Base-by-base conservation (phyloP, 30 jellyfish, hydroid and myxozoan genomes). In the Aurelia aurita complex sp. Pacific region DNA sequence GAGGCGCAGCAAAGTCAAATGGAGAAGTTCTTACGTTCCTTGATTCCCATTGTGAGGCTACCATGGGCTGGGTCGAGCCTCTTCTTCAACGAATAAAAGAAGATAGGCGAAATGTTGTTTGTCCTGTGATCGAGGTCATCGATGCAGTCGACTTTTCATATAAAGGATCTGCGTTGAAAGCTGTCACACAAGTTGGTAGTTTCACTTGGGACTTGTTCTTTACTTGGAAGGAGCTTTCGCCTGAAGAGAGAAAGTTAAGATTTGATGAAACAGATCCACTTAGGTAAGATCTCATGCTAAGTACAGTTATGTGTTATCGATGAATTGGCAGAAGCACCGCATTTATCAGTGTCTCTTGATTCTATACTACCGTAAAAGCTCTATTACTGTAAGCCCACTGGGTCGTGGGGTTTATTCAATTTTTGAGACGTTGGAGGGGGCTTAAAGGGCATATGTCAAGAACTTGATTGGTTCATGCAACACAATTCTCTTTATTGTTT, bases 41-140 rank as follows among this genome's bases (percentile, higher is more conserved):
- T 13, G 98, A 92, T 88, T 92, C 98, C 18, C 98, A 92, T 66
- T 92, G 98, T 69, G 98, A 92, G 68, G 92, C 89, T 4, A 92
- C 97, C 10, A 73, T 60, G 10, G 98, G 98, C 46, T 92, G 98
- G 98, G 67, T 82, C 6, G 97, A 92, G 70, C 98, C 98, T 29
- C 73, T 92, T 64, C 85, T 92, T 19, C 83, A 73, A 50, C 40
- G 98, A 59, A 87, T 92, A 32, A 82, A 81, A 54, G 96, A 83
- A 60, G 86, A 92, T 38, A 57, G 81, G 62, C 74, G 74, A 33
- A 92, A 86, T 74, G 98, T 92, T 40, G 98, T 92, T 3, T 92
- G 98, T 67, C 98, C 98, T 4, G 98, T 92, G 70, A 92, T 92
- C 32, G 94, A 89, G 74, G 97, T 85, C 16, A 84, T 83, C 43